These are phyloP conservation scores for Piaya cayana DNA, from an alignment of 2,113 vertebrate species.

Conservation along the genomic window DNA sequence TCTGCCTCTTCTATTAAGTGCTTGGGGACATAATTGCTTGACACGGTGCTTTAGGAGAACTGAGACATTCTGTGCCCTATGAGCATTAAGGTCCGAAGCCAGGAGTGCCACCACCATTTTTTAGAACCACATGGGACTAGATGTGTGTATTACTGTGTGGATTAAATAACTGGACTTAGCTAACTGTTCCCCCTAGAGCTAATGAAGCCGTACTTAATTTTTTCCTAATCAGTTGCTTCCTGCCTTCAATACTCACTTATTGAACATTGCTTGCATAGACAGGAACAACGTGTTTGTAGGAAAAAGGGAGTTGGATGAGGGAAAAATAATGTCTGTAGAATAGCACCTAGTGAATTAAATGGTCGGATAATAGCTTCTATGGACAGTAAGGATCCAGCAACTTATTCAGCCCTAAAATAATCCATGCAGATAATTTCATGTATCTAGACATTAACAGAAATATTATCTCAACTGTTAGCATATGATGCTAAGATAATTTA, in stretches of 20 bases:
- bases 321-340: background rate
- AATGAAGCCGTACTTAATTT: background rate
- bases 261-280: background rate
- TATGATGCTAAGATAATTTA: conserved; percentile 1
- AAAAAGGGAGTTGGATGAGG: background rate
- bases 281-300: background rate
- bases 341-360: background rate
- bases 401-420: background rate
- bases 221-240: background rate
- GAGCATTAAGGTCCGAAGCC: background rate
- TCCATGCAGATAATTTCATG: background rate
- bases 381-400: background rate
- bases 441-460: background rate
- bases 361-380: background rate
- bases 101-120: background rate
- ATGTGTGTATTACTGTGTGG: background rate
- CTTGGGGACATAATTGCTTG: background rate
- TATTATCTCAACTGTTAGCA: background rate
- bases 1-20: background rate
- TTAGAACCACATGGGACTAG: background rate
- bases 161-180: background rate
- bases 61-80: background rate
- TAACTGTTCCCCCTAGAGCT: background rate
- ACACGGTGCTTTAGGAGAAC: background rate
- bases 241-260: accelerated